A percentile compares a stretch with the other conserved stretches of the same genome.
phyloP scores from a whole-genome alignment of 2,888 invertebrate species.

The Calephelis perditalis region DNA sequence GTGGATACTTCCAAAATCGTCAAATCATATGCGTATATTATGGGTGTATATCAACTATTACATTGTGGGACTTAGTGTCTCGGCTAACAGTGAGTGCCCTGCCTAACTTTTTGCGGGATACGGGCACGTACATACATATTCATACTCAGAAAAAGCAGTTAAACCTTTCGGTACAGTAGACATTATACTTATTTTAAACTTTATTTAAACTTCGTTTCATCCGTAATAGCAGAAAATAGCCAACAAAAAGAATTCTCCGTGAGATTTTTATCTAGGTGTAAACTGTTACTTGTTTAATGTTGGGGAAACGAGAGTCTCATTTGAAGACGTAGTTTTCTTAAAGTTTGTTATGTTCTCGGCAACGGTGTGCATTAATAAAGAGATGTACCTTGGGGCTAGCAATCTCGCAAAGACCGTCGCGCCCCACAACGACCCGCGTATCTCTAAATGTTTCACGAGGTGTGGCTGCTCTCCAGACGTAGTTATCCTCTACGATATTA shows the following conservation, averaged over 20 bases:
- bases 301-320: slow-evolving; percentile 47
- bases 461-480: slow-evolving; percentile 14
- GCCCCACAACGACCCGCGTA: slow-evolving; percentile 17
- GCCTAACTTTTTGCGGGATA: no score
- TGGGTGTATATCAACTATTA: no score
- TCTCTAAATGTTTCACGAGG: slow-evolving; percentile 25
- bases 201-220: background rate
- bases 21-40: no score
- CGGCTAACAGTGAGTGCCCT: no score
- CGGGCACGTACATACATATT: no score
- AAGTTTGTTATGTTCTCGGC: slow-evolving; percentile 51
- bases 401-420: slow-evolving; percentile 36
- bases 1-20: no score
- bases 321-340: slow-evolving; percentile 48
- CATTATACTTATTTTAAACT: background rate
- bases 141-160: no score
- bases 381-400: slow-evolving; percentile 41
- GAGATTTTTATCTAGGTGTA: slow-evolving; percentile 52
- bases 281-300: slow-evolving; percentile 61
- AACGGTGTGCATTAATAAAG: slow-evolving; percentile 51
- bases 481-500: slow-evolving; percentile 17
- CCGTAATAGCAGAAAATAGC: slow-evolving; percentile 46
- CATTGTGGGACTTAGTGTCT: no score
- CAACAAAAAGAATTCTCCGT: slow-evolving; percentile 49
- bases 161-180: no score